Evolutionary conservation across 2,888 invertebrate genomes (phyloP).

Genomic region (Tanypteryx hageni): DNA sequence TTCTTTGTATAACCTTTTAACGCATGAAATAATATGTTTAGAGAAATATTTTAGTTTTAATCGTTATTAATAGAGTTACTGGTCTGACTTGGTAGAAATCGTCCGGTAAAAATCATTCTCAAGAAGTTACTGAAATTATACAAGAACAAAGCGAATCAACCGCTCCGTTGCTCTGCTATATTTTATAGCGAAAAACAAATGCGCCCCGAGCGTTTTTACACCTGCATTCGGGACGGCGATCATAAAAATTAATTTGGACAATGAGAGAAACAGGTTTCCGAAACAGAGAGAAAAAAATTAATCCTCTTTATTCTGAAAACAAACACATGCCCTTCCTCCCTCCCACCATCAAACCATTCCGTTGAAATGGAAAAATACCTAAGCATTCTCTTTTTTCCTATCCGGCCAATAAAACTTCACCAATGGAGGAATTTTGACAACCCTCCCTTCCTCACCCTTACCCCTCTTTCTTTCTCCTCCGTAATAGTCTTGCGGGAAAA

Average conservation of each 20-base stretch:
- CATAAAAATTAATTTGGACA: background rate
- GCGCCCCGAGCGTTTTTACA: background rate
- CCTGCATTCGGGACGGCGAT: background rate
- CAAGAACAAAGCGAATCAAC: background rate
- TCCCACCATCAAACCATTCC: background rate
- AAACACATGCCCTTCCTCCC: background rate
- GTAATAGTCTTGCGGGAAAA: slow-evolving; percentile 9
- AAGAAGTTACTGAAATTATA: background rate
- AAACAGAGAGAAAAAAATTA: background rate
- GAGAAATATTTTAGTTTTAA: too few relatives aligned
- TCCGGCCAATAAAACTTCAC: background rate
- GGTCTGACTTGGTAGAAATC: too few relatives aligned
- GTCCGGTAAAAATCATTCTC: background rate
- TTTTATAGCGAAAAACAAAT: too few relatives aligned
- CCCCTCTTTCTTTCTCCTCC: background rate
- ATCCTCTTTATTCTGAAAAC: background rate
- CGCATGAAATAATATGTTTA: too few relatives aligned
- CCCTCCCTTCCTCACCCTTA: background rate
- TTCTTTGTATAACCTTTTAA: too few relatives aligned
- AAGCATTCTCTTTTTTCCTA: background rate
- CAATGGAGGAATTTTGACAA: slow-evolving; percentile 57
- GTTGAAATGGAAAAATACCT: background rate
- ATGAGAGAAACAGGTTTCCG: background rate
- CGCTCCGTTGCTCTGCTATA: too few relatives aligned
- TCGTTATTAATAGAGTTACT: too few relatives aligned